Conservation (phyloP, 2,113 vertebrate species). For the Otocyon megalotis region DNA sequence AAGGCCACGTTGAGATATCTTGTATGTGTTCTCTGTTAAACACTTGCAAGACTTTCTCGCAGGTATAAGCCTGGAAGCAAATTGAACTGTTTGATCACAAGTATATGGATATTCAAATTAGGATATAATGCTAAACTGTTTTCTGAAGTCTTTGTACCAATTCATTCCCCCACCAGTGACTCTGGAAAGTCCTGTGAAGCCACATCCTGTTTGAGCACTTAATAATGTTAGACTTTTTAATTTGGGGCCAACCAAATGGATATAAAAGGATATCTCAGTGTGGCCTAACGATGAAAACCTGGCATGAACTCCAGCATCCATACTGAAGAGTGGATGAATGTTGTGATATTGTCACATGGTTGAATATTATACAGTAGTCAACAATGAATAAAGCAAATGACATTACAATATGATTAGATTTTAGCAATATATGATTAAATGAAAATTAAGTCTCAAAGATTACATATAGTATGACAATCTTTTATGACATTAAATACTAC, state of each 20-base stretch:
- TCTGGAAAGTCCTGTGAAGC: neutral
- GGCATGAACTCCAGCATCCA: neutral
- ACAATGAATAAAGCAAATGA: conserved; percentile 7
- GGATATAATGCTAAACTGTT: neutral
- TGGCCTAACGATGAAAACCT: neutral
- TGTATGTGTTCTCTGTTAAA: neutral
- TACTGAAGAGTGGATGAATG: neutral
- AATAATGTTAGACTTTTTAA: neutral
- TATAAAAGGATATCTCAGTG: neutral
- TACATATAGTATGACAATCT: neutral
- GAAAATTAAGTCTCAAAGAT: neutral
- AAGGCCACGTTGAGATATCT: neutral
- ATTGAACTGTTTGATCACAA: neutral
- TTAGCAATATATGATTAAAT: neutral
- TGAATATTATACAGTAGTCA: neutral
- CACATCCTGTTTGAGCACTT: neutral
- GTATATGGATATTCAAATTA: neutral
- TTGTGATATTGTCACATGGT: neutral
- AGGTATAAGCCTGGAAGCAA: neutral
- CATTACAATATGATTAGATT: neutral
- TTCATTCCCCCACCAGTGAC: neutral
- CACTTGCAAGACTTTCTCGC: neutral
- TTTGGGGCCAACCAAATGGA: neutral
- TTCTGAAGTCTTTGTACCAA: neutral
- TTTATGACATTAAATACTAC: conserved; percentile 19